Base-by-base conservation (phyloP, 2,113 vertebrate species). In the Archilochus colubris region DNA sequence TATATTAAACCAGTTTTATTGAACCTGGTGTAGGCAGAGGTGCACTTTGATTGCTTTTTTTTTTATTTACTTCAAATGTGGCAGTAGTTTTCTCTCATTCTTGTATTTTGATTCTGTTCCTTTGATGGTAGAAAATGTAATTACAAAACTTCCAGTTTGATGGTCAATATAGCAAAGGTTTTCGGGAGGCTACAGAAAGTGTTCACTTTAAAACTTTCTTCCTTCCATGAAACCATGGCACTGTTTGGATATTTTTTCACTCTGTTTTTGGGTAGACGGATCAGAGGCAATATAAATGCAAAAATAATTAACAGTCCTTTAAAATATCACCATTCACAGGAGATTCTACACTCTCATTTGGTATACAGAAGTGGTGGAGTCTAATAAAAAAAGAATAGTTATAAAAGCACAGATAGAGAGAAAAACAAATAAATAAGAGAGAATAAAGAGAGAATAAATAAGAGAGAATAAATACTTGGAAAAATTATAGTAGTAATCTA, bases 41-140 rank as follows among this genome's bases (percentile, higher is more conserved):
- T 64, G 44, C 7, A 54, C 85, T 95, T 89, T 70, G 70, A 54
- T 63, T 50, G 31, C 15, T 77, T 69, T 80, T 59, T 69, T 51
- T 33, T 66, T 40, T 43, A 82, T 95, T 91, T 87, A 79, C 83
- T 93, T 89, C 68, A 90, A 61, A 83, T 53, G 30, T 72, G 64
- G 44, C 59, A 74, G 62, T 27, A 50, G 21, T 80, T 91, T 86
- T 85, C 62, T 74, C 72, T 92, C 70, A 63, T 85, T 95, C 55
- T 82, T 28, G 20, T 63, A 78, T 46, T 40, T 40, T 51, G 93
- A 27, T 74, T 85, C 61, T 74, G 23, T 62, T 66, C 51, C 67
- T 93, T 94, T 83, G 77, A 86, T 82, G 74, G 31, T 31, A 63
- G 48, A 57, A 95, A 88, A 94, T 23, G 43, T 46, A 83, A 97